Evolutionary conservation across 2,888 invertebrate genomes (phyloP), one percentile per base, ranked within the genome.

Genomic region (Morpho helenor): DNA sequence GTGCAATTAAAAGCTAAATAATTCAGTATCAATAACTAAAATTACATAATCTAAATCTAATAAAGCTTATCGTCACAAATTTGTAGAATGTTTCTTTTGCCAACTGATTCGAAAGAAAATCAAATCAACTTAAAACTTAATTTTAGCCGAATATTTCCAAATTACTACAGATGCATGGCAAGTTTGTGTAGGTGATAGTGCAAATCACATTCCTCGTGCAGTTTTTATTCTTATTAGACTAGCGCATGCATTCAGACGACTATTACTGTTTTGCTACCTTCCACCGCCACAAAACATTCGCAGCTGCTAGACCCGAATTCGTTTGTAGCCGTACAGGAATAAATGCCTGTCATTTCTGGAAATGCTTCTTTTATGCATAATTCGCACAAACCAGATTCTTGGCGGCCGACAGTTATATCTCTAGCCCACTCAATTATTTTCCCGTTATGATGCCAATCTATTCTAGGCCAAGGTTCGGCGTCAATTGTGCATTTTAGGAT

Each of bases 331-430:
- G 92, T 92, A 81, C 97, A 97, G 61, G 93, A 93, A 80, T 98
- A 98, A 77, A 93, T 94, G 60, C 98, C 98, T 72, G 95, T 94
- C 91, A 97, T 96, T 92, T 98, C 98, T 9, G 96, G 96, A 74
- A 96, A 96, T 54, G 96, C 97, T 92, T 97, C 97, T 65, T 93
- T 93, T 68, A 98, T 96, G 65, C 94, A 93, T 67, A 98, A 89
- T 77, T 94, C 94, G 75, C 96, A 96, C 61, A 93, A 88, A 63
- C 97, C 97, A 73, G 96, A 95, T 65, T 93, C 92, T 72, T 95
- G 94, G 80, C 96, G 95, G 45, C 93, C 91, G 56, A 96, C 93
- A 9, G 92, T 92, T 55, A 96, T 93, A 76, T 96, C 96, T 84
- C 96, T 95, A 52, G 94, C 95, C 84, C 95, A 95, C 70, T 93